Percentiles rank a stretch among this genome's conserved stretches.
phyloP scores from a whole-genome alignment of 2,888 invertebrate species.

The Didymodactylos carnosus region DNA sequence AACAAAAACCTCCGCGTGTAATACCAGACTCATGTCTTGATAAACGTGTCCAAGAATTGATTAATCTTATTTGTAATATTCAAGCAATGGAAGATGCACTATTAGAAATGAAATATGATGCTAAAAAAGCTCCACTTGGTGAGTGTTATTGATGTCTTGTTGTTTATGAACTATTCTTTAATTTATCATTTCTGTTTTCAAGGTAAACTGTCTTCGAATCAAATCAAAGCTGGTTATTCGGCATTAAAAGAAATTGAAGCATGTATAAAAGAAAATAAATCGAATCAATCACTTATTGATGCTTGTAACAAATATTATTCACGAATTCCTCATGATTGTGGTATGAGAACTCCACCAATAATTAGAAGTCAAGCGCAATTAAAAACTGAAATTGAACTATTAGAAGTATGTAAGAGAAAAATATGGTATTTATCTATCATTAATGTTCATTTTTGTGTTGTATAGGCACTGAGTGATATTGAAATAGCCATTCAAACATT shows the following conservation, averaged over 20 bases:
- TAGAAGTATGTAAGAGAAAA: no score
- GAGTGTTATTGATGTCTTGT: no score
- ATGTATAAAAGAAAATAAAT: slow-evolving; percentile 26
- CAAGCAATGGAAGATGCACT: slow-evolving; percentile 37
- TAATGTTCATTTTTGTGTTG: no score
- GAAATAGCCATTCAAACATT: slow-evolving; percentile 78
- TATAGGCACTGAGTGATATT: slow-evolving; percentile 48
- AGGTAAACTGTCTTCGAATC: slow-evolving; percentile 37
- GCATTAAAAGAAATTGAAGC: slow-evolving; percentile 36
- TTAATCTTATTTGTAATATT: slow-evolving; percentile 37
- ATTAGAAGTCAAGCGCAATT: slow-evolving; percentile 30
- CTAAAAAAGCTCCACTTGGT: slow-evolving; percentile 34
- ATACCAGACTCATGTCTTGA: slow-evolving; percentile 31
- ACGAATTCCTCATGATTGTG: slow-evolving; percentile 37
- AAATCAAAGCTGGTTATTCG: slow-evolving; percentile 37
- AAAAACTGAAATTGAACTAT: slow-evolving; percentile 32
- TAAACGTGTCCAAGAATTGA: slow-evolving; percentile 27
- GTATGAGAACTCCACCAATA: slow-evolving; percentile 37
- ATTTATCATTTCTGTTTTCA: not conserved
- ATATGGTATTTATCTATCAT: no score
- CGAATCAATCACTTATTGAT: slow-evolving; percentile 18
- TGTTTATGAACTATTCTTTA: slow-evolving; percentile 25
- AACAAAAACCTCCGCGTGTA: slow-evolving; percentile 17
- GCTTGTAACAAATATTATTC: slow-evolving; percentile 7
- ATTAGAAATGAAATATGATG: slow-evolving; percentile 38